These are phyloP conservation scores for Notoglanidium macrostoma DNA, from an alignment of 2,797 vertebrate genomes.

Conservation along the genomic window DNA sequence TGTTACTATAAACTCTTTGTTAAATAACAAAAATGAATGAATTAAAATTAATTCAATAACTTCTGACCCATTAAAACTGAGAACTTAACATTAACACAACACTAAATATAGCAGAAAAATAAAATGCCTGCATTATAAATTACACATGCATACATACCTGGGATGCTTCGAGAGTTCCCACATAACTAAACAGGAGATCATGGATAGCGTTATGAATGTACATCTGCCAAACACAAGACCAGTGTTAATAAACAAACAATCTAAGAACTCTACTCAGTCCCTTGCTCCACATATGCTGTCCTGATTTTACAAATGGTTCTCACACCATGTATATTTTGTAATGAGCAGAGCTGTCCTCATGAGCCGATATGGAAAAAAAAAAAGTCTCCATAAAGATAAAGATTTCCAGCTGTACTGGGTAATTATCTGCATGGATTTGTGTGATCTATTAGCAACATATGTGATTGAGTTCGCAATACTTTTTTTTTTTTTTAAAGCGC, in stretches of 20 bases:
- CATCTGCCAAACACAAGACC: slow-evolving; percentile 74
- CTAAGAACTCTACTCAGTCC: not conserved
- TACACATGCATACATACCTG: slow-evolving; percentile 75
- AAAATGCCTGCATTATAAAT: not conserved
- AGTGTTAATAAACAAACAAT: not conserved
- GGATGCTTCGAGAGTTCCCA: slow-evolving; percentile 91
- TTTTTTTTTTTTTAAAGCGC: not conserved
- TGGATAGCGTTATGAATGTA: slow-evolving; percentile 94
- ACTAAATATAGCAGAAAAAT: not conserved
- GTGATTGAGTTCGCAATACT: not conserved
- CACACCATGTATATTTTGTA: not conserved
- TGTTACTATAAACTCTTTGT: no score
- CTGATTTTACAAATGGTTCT: not conserved
- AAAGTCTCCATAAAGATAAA: not conserved
- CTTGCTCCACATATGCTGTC: not conserved
- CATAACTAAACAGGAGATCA: slow-evolving; percentile 90
- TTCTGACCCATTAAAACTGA: not conserved
- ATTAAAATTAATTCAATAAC: not conserved
- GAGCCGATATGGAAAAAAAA: not conserved
- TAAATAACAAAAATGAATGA: no score
- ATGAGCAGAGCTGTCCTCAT: not conserved
- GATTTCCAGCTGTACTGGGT: not conserved
- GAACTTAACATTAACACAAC: not conserved
- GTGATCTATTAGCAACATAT: not conserved
- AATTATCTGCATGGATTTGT: not conserved